Percentiles rank a stretch among this genome's conserved stretches.
Evolutionary conservation across 1,140 invertebrate genomes (phyloP).

Genomic region (Linepithema humile): DNA sequence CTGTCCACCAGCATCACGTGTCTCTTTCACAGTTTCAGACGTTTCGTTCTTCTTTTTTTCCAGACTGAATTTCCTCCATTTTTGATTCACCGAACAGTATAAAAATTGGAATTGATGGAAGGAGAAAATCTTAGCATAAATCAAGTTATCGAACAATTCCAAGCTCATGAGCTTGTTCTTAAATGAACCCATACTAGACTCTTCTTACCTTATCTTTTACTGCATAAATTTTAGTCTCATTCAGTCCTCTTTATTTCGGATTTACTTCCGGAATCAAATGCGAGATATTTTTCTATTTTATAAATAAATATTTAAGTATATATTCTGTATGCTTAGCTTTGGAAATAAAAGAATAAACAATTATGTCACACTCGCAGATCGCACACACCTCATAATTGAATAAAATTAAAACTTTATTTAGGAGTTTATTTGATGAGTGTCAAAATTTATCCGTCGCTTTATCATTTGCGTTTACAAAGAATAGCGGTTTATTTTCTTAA

Average conservation of each 20-base stretch:
- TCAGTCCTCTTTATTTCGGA: not conserved
- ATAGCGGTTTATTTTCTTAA: not conserved
- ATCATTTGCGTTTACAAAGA: not conserved
- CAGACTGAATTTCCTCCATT: conserved; percentile 4
- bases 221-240: conserved; percentile 6
- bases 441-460: not conserved
- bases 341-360: not conserved
- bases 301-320: not conserved
- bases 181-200: not conserved
- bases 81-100: not conserved
- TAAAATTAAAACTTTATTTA: not conserved
- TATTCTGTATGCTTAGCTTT: not conserved
- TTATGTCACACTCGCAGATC: not conserved
- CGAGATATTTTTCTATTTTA: not conserved
- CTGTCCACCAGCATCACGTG: conserved; percentile 15
- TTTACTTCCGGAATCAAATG: not conserved
- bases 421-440: too few species aligned
- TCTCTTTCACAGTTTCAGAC: conserved; percentile 26
- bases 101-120: conserved; percentile 42
- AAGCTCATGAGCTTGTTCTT: not conserved
- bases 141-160: not conserved
- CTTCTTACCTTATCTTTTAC: conserved; percentile 20
- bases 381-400: too few species aligned
- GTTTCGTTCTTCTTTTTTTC: conserved; percentile 10
- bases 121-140: conserved; percentile 41